A percentile compares a stretch with the other conserved stretches of the same genome.
These are phyloP conservation scores for Boloria euphrosyne DNA, from an alignment of 2,888 invertebrate genomes.

Conservation along the genomic window DNA sequence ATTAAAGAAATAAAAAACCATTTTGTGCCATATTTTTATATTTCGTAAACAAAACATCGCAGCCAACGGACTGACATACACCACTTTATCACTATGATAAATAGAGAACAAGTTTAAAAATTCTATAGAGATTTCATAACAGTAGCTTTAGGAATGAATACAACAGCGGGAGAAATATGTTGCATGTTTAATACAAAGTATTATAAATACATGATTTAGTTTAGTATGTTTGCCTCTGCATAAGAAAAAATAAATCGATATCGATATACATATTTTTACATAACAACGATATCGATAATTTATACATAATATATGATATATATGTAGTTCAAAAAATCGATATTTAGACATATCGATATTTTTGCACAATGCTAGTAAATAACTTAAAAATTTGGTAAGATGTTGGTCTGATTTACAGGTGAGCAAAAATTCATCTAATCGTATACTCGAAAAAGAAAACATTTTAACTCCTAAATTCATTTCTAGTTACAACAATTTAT, in stretches of 20 bases:
- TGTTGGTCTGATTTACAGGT: background rate
- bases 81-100: conserved; percentile 23
- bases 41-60: conserved; percentile 66
- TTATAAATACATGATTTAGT: background rate
- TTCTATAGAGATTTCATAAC: conserved; percentile 37
- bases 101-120: conserved; percentile 22
- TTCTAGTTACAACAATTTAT: background rate
- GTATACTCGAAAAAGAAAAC: conserved; percentile 8
- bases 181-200: conserved; percentile 10
- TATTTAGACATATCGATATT: too few relatives aligned
- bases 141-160: conserved; percentile 55
- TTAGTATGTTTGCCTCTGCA: too few relatives aligned
- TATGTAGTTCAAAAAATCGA: too few relatives aligned
- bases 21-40: conserved; percentile 72
- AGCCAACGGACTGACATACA: conserved; percentile 43
- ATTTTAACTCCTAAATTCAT: background rate
- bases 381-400: conserved; percentile 8
- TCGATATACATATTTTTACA: too few relatives aligned
- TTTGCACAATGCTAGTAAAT: too few relatives aligned
- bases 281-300: too few relatives aligned
- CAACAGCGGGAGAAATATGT: conserved; percentile 16
- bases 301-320: too few relatives aligned
- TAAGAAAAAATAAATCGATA: too few relatives aligned
- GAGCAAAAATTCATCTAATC: conserved; percentile 4
- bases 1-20: conserved; percentile 38